These are phyloP conservation scores for Dermatemys mawii DNA, from an alignment of 2,113 vertebrate genomes.

Conservation along the genomic window DNA sequence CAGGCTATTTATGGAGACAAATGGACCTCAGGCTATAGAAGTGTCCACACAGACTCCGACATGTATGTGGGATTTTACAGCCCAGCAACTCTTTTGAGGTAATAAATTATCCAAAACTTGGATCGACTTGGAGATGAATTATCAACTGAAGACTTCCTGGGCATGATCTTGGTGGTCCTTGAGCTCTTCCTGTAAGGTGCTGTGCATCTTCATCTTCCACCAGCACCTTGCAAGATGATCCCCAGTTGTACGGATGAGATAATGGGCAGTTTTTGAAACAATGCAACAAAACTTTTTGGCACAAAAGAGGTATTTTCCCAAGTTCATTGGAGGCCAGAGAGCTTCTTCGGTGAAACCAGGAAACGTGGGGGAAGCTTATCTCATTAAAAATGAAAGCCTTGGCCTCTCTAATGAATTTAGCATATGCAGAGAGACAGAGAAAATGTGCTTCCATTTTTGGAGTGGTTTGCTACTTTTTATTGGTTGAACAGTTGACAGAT, in stretches of 20 bases:
- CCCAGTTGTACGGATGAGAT: constrained; percentile 11
- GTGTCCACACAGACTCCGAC: background rate
- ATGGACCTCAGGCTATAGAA: background rate
- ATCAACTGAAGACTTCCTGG: background rate
- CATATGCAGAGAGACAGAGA: constrained; percentile 8
- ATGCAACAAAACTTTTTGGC: background rate
- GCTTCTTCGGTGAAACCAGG: background rate
- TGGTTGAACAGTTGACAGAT: constrained; percentile 42
- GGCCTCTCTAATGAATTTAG: constrained; percentile 50
- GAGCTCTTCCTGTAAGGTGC: background rate
- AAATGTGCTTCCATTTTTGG: constrained; percentile 45
- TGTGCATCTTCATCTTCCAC: background rate
- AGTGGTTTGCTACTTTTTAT: constrained; percentile 36
- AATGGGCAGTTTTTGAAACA: constrained; percentile 13
- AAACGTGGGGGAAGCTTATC: background rate
- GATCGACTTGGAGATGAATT: background rate
- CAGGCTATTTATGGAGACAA: background rate
- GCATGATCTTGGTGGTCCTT: background rate
- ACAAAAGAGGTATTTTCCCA: background rate
- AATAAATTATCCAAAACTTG: background rate
- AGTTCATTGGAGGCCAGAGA: background rate
- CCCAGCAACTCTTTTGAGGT: background rate
- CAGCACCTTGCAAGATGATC: background rate
- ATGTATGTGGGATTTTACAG: background rate
- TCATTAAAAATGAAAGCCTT: constrained; percentile 26